Evolutionary conservation across 1,140 invertebrate genomes (phyloP).

Genomic region (Cryptotermes secundus): DNA sequence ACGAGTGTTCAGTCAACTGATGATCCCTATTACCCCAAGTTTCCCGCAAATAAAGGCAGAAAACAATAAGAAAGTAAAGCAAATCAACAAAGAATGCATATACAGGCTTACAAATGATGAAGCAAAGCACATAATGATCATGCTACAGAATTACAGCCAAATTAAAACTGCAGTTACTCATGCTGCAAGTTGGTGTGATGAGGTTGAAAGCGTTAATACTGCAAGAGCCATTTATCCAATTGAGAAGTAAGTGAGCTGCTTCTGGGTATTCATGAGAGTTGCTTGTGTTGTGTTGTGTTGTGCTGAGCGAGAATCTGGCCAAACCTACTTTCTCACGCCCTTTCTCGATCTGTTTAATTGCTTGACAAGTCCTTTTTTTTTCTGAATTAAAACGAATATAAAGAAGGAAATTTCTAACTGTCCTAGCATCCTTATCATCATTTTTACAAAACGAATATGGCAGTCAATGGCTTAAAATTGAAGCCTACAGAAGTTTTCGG

Average conservation of each 20-base stretch:
- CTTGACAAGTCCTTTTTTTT: not conserved
- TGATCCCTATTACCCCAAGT: not conserved
- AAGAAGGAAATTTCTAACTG: not conserved
- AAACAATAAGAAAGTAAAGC: not conserved
- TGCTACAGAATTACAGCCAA: not conserved
- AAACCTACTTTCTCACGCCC: slow-evolving; percentile 24
- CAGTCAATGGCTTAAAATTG: not conserved
- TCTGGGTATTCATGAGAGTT: slow-evolving; percentile 25
- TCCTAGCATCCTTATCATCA: not conserved
- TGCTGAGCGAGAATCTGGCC: slow-evolving; percentile 15
- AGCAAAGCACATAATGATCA: not conserved
- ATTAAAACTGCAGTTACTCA: not conserved
- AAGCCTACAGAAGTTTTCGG: not conserved
- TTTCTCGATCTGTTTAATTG: slow-evolving; percentile 8
- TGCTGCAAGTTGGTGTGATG: not conserved
- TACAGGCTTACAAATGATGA: not conserved
- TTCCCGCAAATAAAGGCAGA: not conserved
- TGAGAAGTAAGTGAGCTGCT: slow-evolving; percentile 24
- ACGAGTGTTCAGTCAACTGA: not conserved
- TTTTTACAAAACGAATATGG: not conserved
- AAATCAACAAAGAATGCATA: slow-evolving; percentile 4
- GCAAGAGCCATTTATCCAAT: slow-evolving; percentile 25
- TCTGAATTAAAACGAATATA: not conserved
- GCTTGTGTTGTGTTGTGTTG: not conserved
- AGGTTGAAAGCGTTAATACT: not conserved